phyloP scores from a whole-genome alignment of 30 jellyfish, hydroid and myxozoan species.

The Morbakka virulenta region DNA sequence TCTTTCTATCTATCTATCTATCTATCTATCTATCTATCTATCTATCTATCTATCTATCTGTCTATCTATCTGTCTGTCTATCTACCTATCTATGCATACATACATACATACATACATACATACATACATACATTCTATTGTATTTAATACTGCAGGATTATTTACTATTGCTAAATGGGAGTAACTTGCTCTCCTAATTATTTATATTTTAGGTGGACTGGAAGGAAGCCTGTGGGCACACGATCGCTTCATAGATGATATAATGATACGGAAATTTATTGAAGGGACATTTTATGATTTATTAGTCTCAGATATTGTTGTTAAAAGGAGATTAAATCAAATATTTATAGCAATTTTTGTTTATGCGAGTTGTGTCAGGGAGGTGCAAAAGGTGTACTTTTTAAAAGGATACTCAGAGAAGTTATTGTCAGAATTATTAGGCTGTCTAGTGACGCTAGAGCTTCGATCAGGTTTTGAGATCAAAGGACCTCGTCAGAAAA shows the following conservation, averaged over 20 bases:
- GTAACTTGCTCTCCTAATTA: not conserved
- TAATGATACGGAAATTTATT: conserved; percentile 75
- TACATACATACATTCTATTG: too few relatives aligned
- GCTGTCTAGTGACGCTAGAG: conserved; percentile 84
- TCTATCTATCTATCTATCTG: too few relatives aligned
- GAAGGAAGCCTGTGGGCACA: conserved; percentile 96
- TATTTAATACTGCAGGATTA: too few relatives aligned
- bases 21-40: too few relatives aligned
- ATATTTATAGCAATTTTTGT: conserved; percentile 70
- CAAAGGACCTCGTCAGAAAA: too few relatives aligned
- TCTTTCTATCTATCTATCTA: too few relatives aligned
- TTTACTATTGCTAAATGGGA: too few relatives aligned
- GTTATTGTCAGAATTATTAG: conserved; percentile 65
- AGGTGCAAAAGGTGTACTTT: conserved; percentile 71
- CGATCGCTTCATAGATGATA: conserved; percentile 82
- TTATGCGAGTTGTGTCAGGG: conserved; percentile 64
- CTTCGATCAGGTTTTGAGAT: too few relatives aligned
- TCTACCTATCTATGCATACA: too few relatives aligned
- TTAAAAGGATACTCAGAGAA: conserved; percentile 76
- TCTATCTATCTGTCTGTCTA: too few relatives aligned
- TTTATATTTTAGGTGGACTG: conserved; percentile 71
- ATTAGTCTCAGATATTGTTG: conserved; percentile 65
- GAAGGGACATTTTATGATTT: conserved; percentile 92
- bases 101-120: too few relatives aligned
- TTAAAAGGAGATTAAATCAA: conserved; percentile 81